Evolutionary conservation across 64 coral and sea anemone species (phyloP).

Genomic region (Orbicella faveolata): DNA sequence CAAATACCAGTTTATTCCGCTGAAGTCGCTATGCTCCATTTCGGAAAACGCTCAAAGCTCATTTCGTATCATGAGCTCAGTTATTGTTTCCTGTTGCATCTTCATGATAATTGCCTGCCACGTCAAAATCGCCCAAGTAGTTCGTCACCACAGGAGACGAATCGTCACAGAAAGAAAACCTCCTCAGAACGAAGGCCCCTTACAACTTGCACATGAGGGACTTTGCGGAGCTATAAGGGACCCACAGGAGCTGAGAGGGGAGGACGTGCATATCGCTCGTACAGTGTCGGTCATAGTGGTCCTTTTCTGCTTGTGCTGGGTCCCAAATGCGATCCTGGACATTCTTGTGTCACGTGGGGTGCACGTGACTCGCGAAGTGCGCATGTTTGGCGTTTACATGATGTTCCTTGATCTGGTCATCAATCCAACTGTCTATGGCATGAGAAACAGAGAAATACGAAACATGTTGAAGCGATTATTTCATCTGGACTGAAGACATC

Average conservation of each 20-base stretch:
- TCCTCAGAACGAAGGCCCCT: not conserved
- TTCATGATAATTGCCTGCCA: conserved; percentile 8
- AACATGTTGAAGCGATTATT: not conserved
- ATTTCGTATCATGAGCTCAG: not conserved
- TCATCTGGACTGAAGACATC: not conserved
- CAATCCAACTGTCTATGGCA: conserved; percentile 25
- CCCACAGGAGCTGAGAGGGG: conserved; percentile 21
- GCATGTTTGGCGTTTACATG: conserved; percentile 25
- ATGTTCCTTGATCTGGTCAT: conserved; percentile 19
- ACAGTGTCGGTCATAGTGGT: conserved; percentile 29
- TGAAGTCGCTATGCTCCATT: conserved; percentile 19
- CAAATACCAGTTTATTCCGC: not conserved
- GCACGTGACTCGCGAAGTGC: conserved; percentile 1
- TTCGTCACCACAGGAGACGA: not conserved
- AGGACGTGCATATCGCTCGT: conserved; percentile 17
- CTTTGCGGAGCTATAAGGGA: not conserved
- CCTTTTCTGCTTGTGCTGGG: conserved; percentile 22
- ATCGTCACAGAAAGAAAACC: not conserved
- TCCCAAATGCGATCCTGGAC: not conserved
- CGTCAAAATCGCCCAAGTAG: not conserved
- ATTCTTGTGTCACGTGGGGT: conserved; percentile 17
- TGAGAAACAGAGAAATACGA: conserved; percentile 28
- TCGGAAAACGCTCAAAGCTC: not conserved
- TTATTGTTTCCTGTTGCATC: not conserved
- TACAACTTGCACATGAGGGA: not conserved